Base-by-base conservation (phyloP, 1,140 invertebrate species). In the Mesaphorura yosii region DNA sequence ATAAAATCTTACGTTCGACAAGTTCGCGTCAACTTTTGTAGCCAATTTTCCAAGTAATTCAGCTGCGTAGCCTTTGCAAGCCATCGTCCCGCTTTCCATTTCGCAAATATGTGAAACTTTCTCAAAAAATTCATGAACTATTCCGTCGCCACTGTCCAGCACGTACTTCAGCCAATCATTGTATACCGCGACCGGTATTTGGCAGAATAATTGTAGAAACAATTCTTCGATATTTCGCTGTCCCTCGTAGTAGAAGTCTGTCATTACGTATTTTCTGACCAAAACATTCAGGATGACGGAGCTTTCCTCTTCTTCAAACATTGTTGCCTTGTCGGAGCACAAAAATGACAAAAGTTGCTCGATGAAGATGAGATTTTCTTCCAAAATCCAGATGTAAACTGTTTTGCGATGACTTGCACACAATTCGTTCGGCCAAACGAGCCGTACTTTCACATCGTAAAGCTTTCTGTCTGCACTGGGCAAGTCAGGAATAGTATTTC, bases 401-500 rank as follows among this genome's bases (percentile, higher is more conserved):
- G 10, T 10, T 34, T 34, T n/a, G n/a, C 10, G 29, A 47, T 6
- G 34, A 31, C 15, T 26, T 5, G 10, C 4, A 22, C 14, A 25
- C n/a, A 6, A 12, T 27, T 17, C 22, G 23, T 17, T 4, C 19
- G 28, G 3, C 23, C 14, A 23, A 40, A 25, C 2, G 14, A 25
- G 48, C 6, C 4, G 17, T 14, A 55, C 25, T 38, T 22, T 26
- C 3, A 47, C 50, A 20, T 19, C 51, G 12, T 25, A 47, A 7
- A 53, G 22, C 2, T 5, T 22, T 23, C 2, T 17, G 44, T 59
- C 57, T 1, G 49, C 41, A 40, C 41, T 17, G 1, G 49, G 48
- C 12, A 59, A 28, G 15, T 49, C 48, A 3, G 49, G 51, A 20
- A 59, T 27, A 12, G n/a, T 1, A 23, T 47, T 51, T 26, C 57